Percentiles rank a stretch among this genome's conserved stretches.
Evolutionary conservation across 2,797 vertebrate species (phyloP).

Genomic region (Picus viridis): DNA sequence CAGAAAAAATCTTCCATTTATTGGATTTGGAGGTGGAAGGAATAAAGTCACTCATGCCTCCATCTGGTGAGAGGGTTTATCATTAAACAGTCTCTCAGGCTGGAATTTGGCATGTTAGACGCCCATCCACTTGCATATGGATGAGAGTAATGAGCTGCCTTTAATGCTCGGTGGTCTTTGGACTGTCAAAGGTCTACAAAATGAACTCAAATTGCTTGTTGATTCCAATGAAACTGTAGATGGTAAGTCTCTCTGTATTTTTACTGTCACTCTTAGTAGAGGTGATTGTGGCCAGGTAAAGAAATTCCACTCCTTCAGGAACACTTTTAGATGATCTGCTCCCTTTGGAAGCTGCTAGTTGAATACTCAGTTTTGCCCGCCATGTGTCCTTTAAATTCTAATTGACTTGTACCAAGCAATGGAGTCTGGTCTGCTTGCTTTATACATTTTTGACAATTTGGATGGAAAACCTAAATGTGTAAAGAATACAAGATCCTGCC

Average conservation of each 20-base stretch:
- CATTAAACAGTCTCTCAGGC: neutral
- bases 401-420: neutral
- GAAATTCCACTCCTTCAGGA: neutral
- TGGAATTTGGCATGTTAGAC: neutral
- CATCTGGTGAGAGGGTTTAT: neutral
- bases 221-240: neutral
- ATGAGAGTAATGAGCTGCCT: neutral
- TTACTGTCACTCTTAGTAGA: neutral
- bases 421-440: conserved; percentile 22
- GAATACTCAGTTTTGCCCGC: neutral
- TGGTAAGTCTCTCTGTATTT: neutral
- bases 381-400: neutral
- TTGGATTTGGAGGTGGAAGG: neutral
- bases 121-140: neutral
- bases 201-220: neutral
- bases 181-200: neutral
- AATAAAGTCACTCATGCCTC: neutral
- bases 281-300: neutral
- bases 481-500: conserved; percentile 20
- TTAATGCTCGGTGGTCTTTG: neutral
- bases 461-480: conserved; percentile 13
- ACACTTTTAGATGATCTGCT: neutral
- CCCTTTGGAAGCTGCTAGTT: neutral
- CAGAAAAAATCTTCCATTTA: neutral
- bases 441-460: conserved; percentile 8